Conservation (phyloP, 2,113 vertebrate species). For the Corynorhinus townsendii region DNA sequence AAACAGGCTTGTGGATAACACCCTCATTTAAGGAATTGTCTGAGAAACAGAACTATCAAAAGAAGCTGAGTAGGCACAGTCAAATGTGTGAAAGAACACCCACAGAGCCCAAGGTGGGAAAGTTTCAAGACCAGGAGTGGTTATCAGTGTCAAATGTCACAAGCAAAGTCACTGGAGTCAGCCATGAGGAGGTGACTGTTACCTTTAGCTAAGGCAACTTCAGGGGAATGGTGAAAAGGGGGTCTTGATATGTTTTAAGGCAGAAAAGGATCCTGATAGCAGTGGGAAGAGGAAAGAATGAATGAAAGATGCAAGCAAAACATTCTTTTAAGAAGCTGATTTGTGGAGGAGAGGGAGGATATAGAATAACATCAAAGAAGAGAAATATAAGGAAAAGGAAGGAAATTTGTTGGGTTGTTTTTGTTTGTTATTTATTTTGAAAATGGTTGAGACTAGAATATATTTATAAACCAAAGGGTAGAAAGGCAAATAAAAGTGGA, state of each 20-base stretch:
- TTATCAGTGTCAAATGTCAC: neutral
- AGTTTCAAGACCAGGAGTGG: neutral
- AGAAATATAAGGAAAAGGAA: neutral
- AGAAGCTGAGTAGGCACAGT: neutral
- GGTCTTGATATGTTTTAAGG: neutral
- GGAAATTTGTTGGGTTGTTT: neutral
- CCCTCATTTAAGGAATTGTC: neutral
- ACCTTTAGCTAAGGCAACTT: neutral
- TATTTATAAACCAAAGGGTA: neutral
- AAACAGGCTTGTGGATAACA: neutral
- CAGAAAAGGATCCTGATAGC: neutral
- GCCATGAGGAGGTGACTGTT: neutral
- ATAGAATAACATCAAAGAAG: neutral
- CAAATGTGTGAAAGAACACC: neutral
- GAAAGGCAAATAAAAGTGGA: neutral
- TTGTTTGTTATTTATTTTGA: conserved; percentile 4
- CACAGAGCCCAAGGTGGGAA: neutral
- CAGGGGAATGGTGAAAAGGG: neutral
- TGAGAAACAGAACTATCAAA: neutral
- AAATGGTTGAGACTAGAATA: neutral
- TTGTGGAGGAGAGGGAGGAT: neutral
- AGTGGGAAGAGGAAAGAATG: neutral
- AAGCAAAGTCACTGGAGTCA: neutral
- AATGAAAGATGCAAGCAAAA: neutral
- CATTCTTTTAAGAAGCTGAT: neutral